Evolutionary conservation across 2,797 vertebrate species (phyloP).

Genomic region (Phrynocephalus forsythii): DNA sequence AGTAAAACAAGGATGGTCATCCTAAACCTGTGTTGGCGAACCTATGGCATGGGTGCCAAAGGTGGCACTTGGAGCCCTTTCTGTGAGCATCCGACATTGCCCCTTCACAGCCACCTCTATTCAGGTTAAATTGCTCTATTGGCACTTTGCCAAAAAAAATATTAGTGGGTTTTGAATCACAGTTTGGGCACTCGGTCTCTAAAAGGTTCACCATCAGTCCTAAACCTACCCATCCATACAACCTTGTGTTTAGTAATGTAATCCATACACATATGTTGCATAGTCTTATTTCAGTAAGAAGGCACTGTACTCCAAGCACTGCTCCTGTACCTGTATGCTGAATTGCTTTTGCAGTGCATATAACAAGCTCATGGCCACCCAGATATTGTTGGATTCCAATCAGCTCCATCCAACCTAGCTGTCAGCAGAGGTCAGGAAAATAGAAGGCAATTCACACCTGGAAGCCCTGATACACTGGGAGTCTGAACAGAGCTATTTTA

Average conservation of each 20-base stretch:
- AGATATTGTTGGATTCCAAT: background rate
- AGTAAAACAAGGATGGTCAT: background rate
- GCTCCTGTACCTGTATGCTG: background rate
- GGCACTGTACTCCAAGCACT: background rate
- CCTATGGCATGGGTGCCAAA: too few species aligned
- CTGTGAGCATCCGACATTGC: too few species aligned
- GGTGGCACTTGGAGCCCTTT: too few species aligned
- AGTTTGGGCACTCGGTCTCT: too few species aligned
- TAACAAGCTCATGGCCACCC: background rate
- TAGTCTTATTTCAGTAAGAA: background rate
- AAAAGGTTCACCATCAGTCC: too few species aligned
- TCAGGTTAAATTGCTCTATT: too few species aligned
- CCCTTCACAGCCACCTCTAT: too few species aligned
- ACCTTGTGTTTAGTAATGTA: background rate
- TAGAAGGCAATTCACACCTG: background rate
- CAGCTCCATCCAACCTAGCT: background rate
- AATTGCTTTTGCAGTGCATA: background rate
- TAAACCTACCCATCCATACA: background rate
- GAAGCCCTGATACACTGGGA: background rate
- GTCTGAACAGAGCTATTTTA: background rate
- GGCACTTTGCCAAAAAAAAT: too few species aligned
- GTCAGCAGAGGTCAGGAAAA: background rate
- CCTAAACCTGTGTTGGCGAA: too few species aligned
- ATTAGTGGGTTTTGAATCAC: too few species aligned
- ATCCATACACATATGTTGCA: too few species aligned